Evolutionary conservation across 2,888 invertebrate genomes (phyloP).

Genomic region (Oligia strigilis): DNA sequence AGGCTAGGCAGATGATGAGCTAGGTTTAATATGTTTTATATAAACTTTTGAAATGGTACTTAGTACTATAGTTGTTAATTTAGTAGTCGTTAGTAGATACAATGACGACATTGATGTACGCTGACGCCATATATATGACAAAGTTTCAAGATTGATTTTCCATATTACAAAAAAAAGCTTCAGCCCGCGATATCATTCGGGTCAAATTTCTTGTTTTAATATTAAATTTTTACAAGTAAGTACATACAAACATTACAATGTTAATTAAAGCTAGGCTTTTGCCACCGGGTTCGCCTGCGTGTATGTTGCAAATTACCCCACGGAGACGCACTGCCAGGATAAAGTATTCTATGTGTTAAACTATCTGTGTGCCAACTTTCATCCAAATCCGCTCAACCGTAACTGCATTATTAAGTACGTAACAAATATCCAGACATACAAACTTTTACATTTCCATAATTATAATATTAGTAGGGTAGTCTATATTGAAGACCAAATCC

Average conservation of each 20-base stretch:
- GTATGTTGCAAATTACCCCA: background rate
- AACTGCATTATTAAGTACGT: background rate
- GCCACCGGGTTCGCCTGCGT: background rate
- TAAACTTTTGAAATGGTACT: constrained; percentile 5
- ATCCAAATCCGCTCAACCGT: background rate
- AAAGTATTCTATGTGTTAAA: background rate
- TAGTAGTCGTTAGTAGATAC: background rate
- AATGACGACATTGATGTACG: background rate
- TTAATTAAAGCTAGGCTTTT: background rate
- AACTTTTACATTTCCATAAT: background rate
- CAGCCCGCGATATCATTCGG: background rate
- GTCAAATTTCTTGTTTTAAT: background rate
- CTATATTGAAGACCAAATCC: background rate
- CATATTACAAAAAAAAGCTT: too few relatives aligned
- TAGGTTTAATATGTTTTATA: constrained; percentile 3
- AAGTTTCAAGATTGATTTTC: too few relatives aligned
- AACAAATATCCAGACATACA: background rate
- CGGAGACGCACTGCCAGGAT: background rate
- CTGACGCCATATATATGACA: background rate
- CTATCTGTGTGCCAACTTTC: background rate
- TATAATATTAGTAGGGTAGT: background rate
- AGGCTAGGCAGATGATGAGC: too few relatives aligned
- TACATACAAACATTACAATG: background rate
- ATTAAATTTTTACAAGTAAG: too few relatives aligned
- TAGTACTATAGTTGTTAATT: background rate